Conservation (phyloP, 2,888 invertebrate species). For the Adelphocoris suturalis region DNA sequence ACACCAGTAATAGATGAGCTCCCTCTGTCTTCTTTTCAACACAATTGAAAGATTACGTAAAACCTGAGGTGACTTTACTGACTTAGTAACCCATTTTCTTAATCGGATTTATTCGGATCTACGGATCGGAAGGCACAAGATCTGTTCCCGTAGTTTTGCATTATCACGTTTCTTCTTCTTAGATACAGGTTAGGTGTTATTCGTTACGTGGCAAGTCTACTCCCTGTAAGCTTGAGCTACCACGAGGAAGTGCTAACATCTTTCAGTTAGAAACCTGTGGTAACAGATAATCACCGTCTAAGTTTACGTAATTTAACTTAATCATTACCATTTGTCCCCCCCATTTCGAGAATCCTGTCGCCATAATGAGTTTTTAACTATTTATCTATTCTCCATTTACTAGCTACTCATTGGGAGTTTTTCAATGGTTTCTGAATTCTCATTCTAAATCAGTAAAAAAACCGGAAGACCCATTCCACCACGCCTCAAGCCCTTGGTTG, state of each 20-base stretch:
- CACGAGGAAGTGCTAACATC: neutral
- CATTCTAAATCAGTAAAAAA: too few species aligned
- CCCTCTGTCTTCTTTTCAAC: neutral
- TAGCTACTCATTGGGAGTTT: neutral
- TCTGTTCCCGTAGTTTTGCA: neutral
- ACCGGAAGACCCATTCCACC: too few species aligned
- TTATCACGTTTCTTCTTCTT: neutral
- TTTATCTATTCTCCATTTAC: too few species aligned
- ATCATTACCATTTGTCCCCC: neutral
- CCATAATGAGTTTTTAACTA: neutral
- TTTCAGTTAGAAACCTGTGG: neutral
- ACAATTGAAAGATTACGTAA: slow-evolving; percentile 14
- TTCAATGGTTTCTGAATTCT: neutral
- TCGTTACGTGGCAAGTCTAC: too few species aligned
- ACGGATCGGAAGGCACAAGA: neutral
- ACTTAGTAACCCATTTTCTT: slow-evolving; percentile 23
- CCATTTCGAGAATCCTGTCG: neutral
- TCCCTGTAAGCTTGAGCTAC: neutral
- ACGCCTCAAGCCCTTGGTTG: too few species aligned
- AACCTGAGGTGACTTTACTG: slow-evolving; percentile 23
- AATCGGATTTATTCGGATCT: neutral
- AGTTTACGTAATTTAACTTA: neutral
- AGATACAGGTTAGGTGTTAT: too few species aligned
- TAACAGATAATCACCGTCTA: neutral
- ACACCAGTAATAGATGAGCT: neutral